Conservation (phyloP, 1,140 invertebrate species). For the Venturia canescens region DNA sequence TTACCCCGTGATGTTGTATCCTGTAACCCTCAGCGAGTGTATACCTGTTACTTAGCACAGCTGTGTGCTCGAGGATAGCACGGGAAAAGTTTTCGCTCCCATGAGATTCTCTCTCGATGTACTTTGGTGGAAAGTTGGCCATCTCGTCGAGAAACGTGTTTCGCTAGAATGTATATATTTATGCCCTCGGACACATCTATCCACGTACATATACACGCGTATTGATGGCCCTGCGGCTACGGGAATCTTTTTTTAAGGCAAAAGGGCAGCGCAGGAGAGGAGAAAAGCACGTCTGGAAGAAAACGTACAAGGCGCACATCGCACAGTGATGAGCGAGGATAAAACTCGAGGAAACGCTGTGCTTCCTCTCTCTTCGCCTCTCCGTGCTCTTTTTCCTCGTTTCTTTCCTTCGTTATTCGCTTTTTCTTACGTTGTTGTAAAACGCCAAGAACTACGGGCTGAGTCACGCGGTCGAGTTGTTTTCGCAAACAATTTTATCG, state of each 20-base stretch:
- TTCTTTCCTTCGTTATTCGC: background rate
- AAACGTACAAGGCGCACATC: background rate
- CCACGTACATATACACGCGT: background rate
- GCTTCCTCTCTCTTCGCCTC: background rate
- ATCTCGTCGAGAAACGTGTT: background rate
- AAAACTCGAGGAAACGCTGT: background rate
- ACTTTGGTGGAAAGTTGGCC: constrained; percentile 9
- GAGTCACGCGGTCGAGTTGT: background rate
- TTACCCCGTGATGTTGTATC: background rate
- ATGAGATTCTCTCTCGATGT: constrained; percentile 14
- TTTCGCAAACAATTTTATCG: constrained; percentile 35
- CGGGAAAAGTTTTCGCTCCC: background rate
- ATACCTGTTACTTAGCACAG: background rate
- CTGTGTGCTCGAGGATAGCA: background rate
- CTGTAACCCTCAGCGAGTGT: background rate
- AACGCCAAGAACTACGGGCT: background rate
- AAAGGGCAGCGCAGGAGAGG: background rate
- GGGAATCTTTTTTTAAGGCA: background rate
- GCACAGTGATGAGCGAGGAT: background rate
- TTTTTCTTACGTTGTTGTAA: background rate
- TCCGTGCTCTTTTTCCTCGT: background rate
- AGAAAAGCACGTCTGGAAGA: no score
- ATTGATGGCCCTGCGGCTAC: background rate
- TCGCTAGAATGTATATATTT: background rate
- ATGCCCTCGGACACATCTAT: background rate